Evolutionary conservation across 2,888 invertebrate genomes (phyloP).

Genomic region (Nasonovia ribisnigri): DNA sequence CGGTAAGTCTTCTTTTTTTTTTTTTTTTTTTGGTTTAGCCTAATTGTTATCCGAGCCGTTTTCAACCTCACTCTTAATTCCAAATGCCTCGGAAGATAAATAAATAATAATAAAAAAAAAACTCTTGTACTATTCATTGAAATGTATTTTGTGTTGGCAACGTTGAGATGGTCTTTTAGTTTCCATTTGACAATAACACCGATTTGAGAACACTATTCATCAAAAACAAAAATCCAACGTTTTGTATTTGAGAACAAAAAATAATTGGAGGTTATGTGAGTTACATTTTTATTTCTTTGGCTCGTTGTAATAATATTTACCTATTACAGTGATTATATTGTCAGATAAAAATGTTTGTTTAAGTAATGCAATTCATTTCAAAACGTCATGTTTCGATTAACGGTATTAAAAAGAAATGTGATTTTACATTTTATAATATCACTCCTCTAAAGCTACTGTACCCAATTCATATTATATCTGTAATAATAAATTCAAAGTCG

Average conservation of each 20-base stretch:
- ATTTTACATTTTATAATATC: background rate
- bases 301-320: background rate
- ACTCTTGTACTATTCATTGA: background rate
- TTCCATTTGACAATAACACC: conserved; percentile 18
- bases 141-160: conserved; percentile 39
- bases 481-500: background rate
- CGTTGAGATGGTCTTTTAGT: conserved; percentile 10
- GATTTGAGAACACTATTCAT: background rate
- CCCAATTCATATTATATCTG: background rate
- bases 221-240: background rate
- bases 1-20: conserved; percentile 44
- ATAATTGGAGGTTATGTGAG: background rate
- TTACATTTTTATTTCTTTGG: background rate
- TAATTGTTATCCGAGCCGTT: conserved; percentile 58
- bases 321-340: background rate
- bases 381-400: background rate
- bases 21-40: conserved; percentile 49
- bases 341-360: background rate
- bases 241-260: background rate
- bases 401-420: background rate
- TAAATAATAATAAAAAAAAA: background rate
- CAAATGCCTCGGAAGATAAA: conserved; percentile 40
- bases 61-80: conserved; percentile 44
- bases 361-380: background rate
- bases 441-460: background rate